Evolutionary conservation across 2,113 vertebrate genomes (phyloP).

Genomic region (Plectropomus leopardus): DNA sequence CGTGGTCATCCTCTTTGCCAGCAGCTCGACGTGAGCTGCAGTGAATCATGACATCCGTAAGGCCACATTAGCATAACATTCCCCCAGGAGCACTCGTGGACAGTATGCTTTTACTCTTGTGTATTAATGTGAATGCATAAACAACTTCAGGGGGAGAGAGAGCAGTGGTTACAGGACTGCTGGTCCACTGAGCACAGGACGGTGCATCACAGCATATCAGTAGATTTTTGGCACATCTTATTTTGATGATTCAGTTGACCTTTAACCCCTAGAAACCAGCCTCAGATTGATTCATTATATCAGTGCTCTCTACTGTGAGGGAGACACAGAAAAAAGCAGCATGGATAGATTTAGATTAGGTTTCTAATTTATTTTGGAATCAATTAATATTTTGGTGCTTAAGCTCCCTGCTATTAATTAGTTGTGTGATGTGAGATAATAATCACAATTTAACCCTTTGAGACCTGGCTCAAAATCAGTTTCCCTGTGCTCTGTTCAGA

Average conservation of each 20-base stretch:
- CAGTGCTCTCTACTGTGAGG: neutral
- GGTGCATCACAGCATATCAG: slow-evolving; percentile 2
- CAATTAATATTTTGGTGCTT: neutral
- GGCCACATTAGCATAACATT: neutral
- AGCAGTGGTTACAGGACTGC: neutral
- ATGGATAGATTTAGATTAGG: neutral
- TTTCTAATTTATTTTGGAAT: neutral
- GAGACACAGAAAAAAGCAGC: neutral
- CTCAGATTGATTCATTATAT: neutral
- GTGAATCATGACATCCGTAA: slow-evolving; percentile 12
- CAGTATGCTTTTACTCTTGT: neutral
- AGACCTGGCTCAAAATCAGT: neutral
- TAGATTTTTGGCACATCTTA: slow-evolving; percentile 3
- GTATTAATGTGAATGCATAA: slow-evolving; percentile 32
- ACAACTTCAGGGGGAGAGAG: slow-evolving; percentile 4
- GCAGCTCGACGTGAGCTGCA: slow-evolving; percentile 19
- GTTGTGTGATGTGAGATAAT: neutral
- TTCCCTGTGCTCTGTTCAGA: too few species aligned
- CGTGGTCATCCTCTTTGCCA: neutral
- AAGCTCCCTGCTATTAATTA: neutral
- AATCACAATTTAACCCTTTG: neutral
- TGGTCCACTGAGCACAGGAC: neutral
- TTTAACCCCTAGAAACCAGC: slow-evolving; percentile 1
- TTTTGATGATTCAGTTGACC: neutral
- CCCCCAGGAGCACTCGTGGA: neutral